Conservation (phyloP, 53 echinoderm and acorn worm genomes). For the Temnopleurus reevesii region DNA sequence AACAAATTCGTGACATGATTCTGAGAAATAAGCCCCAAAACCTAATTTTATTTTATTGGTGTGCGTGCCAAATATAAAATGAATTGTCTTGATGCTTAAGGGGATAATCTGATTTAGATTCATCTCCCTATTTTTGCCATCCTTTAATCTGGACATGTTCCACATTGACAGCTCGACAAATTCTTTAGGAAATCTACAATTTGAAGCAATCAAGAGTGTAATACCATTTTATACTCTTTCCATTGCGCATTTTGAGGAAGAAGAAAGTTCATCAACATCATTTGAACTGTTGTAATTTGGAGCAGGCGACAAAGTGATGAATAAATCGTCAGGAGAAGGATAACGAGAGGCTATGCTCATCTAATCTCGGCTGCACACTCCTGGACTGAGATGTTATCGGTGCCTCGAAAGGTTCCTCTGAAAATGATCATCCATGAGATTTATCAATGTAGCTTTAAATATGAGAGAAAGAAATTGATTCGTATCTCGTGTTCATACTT, state of each 20-base stretch:
- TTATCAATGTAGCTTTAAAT: neutral
- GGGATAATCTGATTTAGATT: neutral
- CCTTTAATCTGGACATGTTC: neutral
- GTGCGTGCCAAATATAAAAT: no score
- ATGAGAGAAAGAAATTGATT: neutral
- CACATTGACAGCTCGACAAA: neutral
- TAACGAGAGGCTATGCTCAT: slow-evolving; percentile 15
- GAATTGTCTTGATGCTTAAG: neutral
- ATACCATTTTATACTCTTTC: neutral
- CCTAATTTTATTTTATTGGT: no score
- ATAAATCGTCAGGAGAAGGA: neutral
- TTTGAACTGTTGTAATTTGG: slow-evolving; percentile 5
- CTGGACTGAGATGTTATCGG: slow-evolving; percentile 39
- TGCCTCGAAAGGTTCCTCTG: neutral
- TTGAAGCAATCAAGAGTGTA: neutral
- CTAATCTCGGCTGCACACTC: neutral
- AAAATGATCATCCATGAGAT: neutral
- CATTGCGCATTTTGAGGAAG: neutral
- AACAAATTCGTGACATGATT: no score
- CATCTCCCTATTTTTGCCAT: neutral
- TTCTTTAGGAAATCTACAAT: neutral
- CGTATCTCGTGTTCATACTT: slow-evolving; percentile 7
- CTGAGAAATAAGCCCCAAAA: no score
- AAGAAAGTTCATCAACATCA: slow-evolving; percentile 6
- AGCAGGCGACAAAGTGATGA: slow-evolving; percentile 17